Percentiles rank a stretch among this genome's conserved stretches.
These are phyloP conservation scores for Phallusia fumigata DNA, from an alignment of 23 tunicate species.

Conservation along the genomic window DNA sequence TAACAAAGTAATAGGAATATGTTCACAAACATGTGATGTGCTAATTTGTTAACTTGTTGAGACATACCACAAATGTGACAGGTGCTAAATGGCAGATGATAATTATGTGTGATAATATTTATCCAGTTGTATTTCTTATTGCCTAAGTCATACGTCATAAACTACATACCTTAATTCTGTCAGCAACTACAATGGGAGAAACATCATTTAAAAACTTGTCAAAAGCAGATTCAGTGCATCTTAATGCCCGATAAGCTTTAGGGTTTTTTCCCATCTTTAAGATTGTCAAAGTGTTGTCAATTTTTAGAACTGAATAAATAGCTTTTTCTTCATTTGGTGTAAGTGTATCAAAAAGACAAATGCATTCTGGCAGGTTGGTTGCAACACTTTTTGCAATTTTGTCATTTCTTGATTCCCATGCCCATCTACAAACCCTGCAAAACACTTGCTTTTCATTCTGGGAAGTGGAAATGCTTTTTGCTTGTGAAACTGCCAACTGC, in stretches of 20 bases:
- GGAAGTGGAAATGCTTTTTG: neutral
- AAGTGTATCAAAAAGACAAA: neutral
- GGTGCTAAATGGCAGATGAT: too few species aligned
- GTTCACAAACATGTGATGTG: too few species aligned
- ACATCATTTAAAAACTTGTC: neutral
- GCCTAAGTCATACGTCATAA: too few species aligned
- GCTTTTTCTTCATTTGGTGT: neutral
- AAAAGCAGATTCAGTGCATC: neutral
- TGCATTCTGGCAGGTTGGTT: neutral
- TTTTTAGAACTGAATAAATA: neutral
- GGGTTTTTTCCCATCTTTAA: neutral
- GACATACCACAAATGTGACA: too few species aligned
- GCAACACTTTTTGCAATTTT: neutral
- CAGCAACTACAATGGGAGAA: neutral
- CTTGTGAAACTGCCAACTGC: neutral
- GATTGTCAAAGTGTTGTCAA: neutral
- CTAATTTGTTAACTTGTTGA: too few species aligned
- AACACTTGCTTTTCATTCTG: neutral
- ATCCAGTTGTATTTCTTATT: too few species aligned
- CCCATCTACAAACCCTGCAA: constrained; percentile 1
- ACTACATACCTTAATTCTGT: too few species aligned
- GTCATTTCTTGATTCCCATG: neutral
- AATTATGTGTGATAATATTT: too few species aligned
- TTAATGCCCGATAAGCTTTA: neutral
- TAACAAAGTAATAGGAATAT: too few species aligned